These are phyloP conservation scores for Stigmatopora argus DNA, from an alignment of 2,113 vertebrate species.

Conservation along the genomic window DNA sequence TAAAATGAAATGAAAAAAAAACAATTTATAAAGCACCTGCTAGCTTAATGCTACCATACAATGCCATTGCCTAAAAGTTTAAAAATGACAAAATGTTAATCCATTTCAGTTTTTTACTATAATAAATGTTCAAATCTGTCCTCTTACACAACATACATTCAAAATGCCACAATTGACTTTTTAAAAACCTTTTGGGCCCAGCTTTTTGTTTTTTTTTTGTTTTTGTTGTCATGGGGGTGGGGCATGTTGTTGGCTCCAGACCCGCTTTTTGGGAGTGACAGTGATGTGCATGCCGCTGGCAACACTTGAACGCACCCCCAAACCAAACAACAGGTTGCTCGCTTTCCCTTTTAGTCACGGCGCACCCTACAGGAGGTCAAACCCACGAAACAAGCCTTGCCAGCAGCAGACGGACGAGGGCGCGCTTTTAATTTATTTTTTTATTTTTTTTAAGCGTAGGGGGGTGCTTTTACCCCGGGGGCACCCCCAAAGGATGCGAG, in stretches of 20 bases:
- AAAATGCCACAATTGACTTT: neutral
- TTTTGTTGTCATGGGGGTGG: conserved; percentile 58
- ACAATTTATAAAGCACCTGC: too few species aligned
- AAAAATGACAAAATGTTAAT: too few species aligned
- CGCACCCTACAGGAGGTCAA: neutral
- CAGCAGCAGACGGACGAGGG: neutral
- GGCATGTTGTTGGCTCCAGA: conserved; percentile 67
- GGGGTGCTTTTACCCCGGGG: neutral
- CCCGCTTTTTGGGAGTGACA: conserved; percentile 73
- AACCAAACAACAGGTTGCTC: neutral
- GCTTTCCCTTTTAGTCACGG: neutral
- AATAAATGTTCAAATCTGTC: neutral
- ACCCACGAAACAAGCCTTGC: neutral
- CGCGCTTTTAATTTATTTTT: neutral
- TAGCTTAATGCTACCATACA: too few species aligned
- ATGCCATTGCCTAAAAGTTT: too few species aligned
- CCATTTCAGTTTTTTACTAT: neutral
- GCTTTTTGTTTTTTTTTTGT: neutral
- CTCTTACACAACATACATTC: neutral
- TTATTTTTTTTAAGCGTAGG: neutral
- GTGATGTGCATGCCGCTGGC: conserved; percentile 12
- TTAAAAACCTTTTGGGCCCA: conserved; percentile 20
- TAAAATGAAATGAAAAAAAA: too few species aligned
- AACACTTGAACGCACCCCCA: neutral
- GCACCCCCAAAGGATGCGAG: conserved; percentile 5